Evolutionary conservation across 2,888 invertebrate species (phyloP).

Genomic region (Scelioninae gen. 1): DNA sequence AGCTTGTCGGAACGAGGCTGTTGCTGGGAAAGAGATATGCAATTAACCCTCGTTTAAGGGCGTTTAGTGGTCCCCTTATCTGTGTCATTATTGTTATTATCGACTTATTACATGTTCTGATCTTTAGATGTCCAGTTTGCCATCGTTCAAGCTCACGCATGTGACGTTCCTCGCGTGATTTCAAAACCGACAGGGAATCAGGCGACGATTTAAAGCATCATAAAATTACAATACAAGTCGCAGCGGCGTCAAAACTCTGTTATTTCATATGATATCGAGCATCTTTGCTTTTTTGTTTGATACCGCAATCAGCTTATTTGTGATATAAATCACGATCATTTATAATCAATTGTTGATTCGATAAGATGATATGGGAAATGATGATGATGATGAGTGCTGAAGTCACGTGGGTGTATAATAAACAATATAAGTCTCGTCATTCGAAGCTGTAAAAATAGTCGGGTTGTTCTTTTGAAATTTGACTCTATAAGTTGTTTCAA

Average conservation of each 20-base stretch:
- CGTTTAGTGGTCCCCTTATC: conserved; percentile 82
- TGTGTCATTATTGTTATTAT: conserved; percentile 83
- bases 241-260: conserved; percentile 43
- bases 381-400: conserved; percentile 22
- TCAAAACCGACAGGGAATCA: conserved; percentile 58
- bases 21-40: conserved; percentile 72
- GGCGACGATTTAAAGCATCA: conserved; percentile 68
- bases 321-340: conserved; percentile 54
- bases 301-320: conserved; percentile 38
- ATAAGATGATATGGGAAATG: neutral
- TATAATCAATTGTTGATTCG: conserved; percentile 57
- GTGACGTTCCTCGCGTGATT: conserved; percentile 64
- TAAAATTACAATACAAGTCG: conserved; percentile 66
- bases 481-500: conserved; percentile 35
- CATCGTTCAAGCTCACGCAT: conserved; percentile 68
- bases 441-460: conserved; percentile 30
- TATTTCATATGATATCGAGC: conserved; percentile 54
- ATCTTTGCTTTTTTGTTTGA: conserved; percentile 28
- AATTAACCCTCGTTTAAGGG: conserved; percentile 84
- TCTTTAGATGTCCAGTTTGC: conserved; percentile 69
- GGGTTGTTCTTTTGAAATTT: conserved; percentile 40
- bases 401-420: conserved; percentile 55
- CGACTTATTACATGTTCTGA: conserved; percentile 81
- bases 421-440: conserved; percentile 15
- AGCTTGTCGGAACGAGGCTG: conserved; percentile 34